Percentiles rank a stretch among this genome's conserved stretches.
These are phyloP conservation scores for Sebastes melanostomus DNA, from an alignment of 2,797 vertebrate genomes.

Conservation along the genomic window DNA sequence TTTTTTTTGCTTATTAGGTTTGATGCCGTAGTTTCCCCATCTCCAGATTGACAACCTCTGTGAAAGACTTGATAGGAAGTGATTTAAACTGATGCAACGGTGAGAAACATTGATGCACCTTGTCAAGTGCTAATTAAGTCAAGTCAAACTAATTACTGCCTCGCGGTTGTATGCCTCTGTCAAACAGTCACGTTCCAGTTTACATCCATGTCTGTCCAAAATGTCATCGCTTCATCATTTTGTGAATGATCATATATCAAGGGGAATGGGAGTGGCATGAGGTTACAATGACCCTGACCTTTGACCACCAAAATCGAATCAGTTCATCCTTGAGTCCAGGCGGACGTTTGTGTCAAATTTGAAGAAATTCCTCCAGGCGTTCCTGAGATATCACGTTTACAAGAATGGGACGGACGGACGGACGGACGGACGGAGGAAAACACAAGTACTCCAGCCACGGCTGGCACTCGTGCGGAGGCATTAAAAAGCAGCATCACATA, in stretches of 20 bases:
- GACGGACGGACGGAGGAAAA: neutral
- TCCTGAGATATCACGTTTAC: too few species aligned
- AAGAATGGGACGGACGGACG: too few species aligned
- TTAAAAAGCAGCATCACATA: neutral
- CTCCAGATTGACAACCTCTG: neutral
- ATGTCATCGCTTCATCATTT: neutral
- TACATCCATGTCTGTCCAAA: neutral
- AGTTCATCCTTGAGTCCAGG: neutral
- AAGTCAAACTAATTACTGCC: neutral
- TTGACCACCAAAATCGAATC: neutral
- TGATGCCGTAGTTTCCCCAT: neutral
- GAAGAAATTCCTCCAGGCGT: too few species aligned
- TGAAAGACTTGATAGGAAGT: neutral
- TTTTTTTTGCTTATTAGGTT: neutral
- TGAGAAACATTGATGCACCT: neutral
- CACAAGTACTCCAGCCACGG: neutral
- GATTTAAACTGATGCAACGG: neutral
- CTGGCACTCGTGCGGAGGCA: neutral
- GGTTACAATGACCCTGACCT: neutral
- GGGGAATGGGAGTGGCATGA: too few species aligned
- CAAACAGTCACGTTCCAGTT: neutral
- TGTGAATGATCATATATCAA: neutral
- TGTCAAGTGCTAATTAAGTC: neutral
- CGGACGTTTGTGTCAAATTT: too few species aligned
- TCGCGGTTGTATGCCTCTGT: neutral